Evolutionary conservation across 1,140 invertebrate genomes (phyloP), one percentile per base, ranked within the genome.

Genomic region (Hydropsyche tenuis): DNA sequence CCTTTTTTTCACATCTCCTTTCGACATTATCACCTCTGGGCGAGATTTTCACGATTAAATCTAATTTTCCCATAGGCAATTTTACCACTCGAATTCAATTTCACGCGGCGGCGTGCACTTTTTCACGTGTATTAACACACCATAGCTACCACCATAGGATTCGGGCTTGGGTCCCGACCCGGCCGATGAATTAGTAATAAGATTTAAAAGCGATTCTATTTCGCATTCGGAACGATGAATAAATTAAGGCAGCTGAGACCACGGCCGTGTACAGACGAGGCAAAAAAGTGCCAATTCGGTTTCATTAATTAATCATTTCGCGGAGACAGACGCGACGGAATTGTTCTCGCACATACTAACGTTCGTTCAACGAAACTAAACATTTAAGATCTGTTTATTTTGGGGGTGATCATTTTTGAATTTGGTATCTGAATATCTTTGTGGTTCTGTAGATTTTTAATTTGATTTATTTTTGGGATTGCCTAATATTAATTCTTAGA

Each of bases 151-250:
- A 53, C 11, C n/a, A n/a, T n/a, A n/a, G n/a, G 46, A 43, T 6
- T n/a, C 51, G 51, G 20, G 20, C 2, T 22, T 14, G 25, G 56
- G 25, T 16, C 23, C 42, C 51, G 48, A 30, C 68, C 43, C 48
- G 9, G 51, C 27, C 48, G 46, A 46, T 70, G 51, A 70, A 70
- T 70, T 70, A 56, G 37, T 70, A 53, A 70, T 70, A 22, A 27
- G 68, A 70, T 70, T 70, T 70, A 70, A 70, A 70, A 70, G 68
- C 68, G 51, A 70, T 70, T 46, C 68, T 56, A 70, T 70, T 70
- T 45, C 37, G 65, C 18, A 46, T 68, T 68, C 45, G 65, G 45
- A 70, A 9, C 68, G 27, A n/a, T 70, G 68, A 70, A 70, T 70
- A 56, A 70, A 70, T 70, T 16, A 70, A 70, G 22, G 30, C 68